Evolutionary conservation across 2,113 vertebrate species (phyloP).

Genomic region (Carassius gibelio): DNA sequence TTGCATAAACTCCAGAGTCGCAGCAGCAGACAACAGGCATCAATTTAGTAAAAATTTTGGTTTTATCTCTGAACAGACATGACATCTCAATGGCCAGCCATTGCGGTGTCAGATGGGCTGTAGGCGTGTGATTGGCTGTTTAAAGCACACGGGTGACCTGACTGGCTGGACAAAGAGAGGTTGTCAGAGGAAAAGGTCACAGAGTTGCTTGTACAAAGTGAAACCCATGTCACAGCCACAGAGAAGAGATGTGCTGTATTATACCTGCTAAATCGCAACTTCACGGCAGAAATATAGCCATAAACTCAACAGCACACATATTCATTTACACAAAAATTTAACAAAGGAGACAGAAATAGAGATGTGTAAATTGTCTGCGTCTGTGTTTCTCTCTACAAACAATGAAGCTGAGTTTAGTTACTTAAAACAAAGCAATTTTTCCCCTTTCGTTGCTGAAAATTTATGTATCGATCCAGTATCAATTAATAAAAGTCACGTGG

Average conservation of each 20-base stretch:
- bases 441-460: too few species aligned
- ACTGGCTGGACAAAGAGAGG: constrained; percentile 56
- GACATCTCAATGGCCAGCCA: constrained; percentile 44
- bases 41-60: constrained; percentile 10
- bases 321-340: neutral
- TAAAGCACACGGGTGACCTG: constrained; percentile 39
- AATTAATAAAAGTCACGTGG: too few species aligned
- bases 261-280: neutral
- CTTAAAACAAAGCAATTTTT: too few species aligned
- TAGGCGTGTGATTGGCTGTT: constrained; percentile 49
- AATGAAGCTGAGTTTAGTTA: too few species aligned
- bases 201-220: constrained; percentile 53
- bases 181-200: constrained; percentile 64
- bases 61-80: constrained; percentile 47
- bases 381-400: too few species aligned
- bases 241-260: constrained; percentile 6
- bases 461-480: too few species aligned
- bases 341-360: too few species aligned
- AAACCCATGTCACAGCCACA: constrained; percentile 50
- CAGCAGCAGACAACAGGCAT: constrained; percentile 19
- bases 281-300: neutral
- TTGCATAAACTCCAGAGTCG: constrained; percentile 5
- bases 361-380: too few species aligned
- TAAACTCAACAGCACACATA: neutral
- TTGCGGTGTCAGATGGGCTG: constrained; percentile 42